A percentile compares a stretch with the other conserved stretches of the same genome.
These are phyloP conservation scores for Eufriesea mexicana DNA, from an alignment of 1,140 invertebrate genomes.

Conservation along the genomic window DNA sequence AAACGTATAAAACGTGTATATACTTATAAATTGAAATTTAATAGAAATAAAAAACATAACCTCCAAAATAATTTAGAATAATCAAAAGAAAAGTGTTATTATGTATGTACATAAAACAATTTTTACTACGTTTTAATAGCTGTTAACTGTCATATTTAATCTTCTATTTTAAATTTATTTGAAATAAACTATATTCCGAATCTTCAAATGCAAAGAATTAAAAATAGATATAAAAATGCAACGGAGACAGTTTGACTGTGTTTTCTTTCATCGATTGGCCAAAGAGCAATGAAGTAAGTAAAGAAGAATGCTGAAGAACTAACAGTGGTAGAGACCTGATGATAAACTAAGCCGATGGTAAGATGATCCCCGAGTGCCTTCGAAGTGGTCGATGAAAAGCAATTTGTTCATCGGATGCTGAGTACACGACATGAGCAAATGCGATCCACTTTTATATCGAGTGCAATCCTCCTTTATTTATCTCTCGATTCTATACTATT, in stretches of 20 bases:
- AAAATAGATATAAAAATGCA: neutral
- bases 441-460: conserved; percentile 3
- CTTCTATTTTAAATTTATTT: no score
- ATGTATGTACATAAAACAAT: neutral
- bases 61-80: neutral
- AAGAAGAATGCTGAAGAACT: neutral
- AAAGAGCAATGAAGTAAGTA: neutral
- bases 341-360: neutral
- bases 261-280: neutral
- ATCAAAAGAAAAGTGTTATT: neutral
- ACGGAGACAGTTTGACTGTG: neutral
- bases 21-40: neutral
- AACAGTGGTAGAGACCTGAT: neutral
- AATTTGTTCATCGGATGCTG: conserved; percentile 6
- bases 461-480: neutral
- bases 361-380: conserved; percentile 7
- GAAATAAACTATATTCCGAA: neutral
- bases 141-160: neutral
- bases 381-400: conserved; percentile 19
- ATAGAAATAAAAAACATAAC: neutral
- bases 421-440: neutral
- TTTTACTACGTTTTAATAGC: no score
- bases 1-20: neutral
- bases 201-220: neutral
- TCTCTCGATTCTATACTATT: neutral